Conservation (phyloP, 2,888 invertebrate species). For the Trissonchulus latispiculum region DNA sequence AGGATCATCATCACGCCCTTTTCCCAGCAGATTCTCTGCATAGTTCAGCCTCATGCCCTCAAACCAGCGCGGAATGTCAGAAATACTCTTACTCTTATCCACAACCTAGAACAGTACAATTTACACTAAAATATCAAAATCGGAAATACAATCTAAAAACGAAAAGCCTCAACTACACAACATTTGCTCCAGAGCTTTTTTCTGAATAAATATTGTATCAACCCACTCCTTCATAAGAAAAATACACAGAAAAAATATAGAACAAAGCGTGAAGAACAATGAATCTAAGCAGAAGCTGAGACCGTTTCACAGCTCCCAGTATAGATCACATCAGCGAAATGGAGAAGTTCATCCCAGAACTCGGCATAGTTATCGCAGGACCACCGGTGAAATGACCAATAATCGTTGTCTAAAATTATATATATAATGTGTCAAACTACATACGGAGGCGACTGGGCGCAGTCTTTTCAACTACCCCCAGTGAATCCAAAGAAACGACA, state of each 20-base stretch:
- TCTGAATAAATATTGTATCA: no score
- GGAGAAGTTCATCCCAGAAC: constrained; percentile 51
- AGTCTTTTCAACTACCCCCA: no score
- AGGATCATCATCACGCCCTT: constrained; percentile 44
- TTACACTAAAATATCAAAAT: no score
- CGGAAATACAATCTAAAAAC: not conserved
- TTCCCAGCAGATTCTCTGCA: constrained; percentile 51
- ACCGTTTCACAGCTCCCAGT: constrained; percentile 25
- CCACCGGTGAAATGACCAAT: constrained; percentile 50
- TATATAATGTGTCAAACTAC: not conserved
- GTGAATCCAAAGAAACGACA: no score
- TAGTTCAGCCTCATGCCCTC: constrained; percentile 50
- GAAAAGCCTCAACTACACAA: no score
- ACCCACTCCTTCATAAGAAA: no score
- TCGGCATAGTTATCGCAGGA: constrained; percentile 48
- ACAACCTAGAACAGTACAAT: constrained; percentile 45
- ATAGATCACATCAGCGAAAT: constrained; percentile 45
- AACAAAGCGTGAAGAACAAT: no score
- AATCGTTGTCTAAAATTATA: constrained; percentile 39
- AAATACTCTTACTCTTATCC: constrained; percentile 45
- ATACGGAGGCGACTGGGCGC: not conserved
- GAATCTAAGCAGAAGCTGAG: no score
- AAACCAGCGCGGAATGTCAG: constrained; percentile 52
- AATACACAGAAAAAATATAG: no score
- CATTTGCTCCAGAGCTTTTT: no score